Percentiles rank a stretch among this genome's conserved stretches.
These are phyloP conservation scores for Anagyrus pseudococci DNA, from an alignment of 2,888 invertebrate genomes.

Conservation along the genomic window DNA sequence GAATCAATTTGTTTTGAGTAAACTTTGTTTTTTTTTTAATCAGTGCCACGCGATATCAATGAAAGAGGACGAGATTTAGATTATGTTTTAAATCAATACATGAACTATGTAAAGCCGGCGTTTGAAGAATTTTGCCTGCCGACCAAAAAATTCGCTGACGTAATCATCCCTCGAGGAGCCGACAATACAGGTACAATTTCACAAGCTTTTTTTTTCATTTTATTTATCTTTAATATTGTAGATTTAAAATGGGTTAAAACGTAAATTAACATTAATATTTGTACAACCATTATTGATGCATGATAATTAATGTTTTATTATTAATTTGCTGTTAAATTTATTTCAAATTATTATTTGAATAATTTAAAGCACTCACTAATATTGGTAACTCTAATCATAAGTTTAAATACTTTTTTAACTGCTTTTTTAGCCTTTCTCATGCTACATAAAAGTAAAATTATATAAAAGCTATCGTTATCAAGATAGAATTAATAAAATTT, in stretches of 20 bases:
- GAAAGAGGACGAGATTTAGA: conserved; percentile 94
- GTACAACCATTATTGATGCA: conserved; percentile 12
- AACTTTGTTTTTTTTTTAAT: conserved; percentile 17
- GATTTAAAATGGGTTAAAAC: conserved; percentile 13
- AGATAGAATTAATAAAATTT: too few species aligned
- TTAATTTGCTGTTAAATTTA: not conserved
- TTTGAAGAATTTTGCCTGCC: conserved; percentile 99
- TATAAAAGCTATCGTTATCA: too few species aligned
- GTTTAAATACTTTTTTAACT: too few species aligned
- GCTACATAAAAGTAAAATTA: too few species aligned
- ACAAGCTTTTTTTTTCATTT: not conserved
- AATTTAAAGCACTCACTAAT: too few species aligned
- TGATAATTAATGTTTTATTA: conserved; percentile 15
- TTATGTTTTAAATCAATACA: conserved; percentile 94
- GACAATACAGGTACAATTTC: conserved; percentile 87
- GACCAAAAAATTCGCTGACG: conserved; percentile 99
- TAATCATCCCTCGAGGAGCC: conserved; percentile 97
- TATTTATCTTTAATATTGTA: too few species aligned
- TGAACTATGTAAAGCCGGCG: conserved; percentile 98
- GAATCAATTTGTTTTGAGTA: conserved; percentile 12
- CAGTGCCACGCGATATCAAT: conserved; percentile 94
- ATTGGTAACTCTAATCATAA: too few species aligned
- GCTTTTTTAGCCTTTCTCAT: too few species aligned
- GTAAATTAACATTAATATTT: conserved; percentile 18
- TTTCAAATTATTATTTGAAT: too few species aligned